Conservation (phyloP, 2,888 invertebrate genomes). For the Agonum fuliginosum region DNA sequence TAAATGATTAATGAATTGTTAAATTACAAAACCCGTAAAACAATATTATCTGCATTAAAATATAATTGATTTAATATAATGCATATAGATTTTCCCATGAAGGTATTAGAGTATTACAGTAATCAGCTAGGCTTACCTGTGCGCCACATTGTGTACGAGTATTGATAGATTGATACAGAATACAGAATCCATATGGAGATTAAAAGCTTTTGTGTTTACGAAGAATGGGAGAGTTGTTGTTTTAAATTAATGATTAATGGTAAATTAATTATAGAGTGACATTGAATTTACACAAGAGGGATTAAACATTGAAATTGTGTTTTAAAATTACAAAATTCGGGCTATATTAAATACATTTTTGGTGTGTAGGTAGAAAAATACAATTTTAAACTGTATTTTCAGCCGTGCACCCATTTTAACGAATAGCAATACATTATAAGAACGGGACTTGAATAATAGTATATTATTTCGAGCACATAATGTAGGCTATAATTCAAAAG, state of each 20-base stretch:
- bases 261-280: slow-evolving; percentile 31
- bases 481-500: too few relatives aligned
- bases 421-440: too few relatives aligned
- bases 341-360: too few relatives aligned
- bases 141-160: too few relatives aligned
- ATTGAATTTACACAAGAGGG: neutral
- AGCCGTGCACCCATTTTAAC: too few relatives aligned
- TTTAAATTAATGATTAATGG: slow-evolving; percentile 37
- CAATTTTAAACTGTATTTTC: too few relatives aligned
- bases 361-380: too few relatives aligned
- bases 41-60: slow-evolving; percentile 6
- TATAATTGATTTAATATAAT: slow-evolving; percentile 36
- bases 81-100: neutral
- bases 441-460: too few relatives aligned
- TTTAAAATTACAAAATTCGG: too few relatives aligned
- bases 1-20: slow-evolving; percentile 16
- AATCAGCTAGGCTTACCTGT: slow-evolving; percentile 23
- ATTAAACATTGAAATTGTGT: slow-evolving; percentile 7
- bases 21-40: neutral
- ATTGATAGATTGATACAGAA: neutral
- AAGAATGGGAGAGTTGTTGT: slow-evolving; percentile 14
- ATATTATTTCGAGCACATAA: too few relatives aligned
- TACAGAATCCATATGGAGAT: neutral
- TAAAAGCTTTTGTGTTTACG: slow-evolving; percentile 33
- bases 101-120: slow-evolving; percentile 8